Evolutionary conservation across 2,888 invertebrate genomes (phyloP).

Genomic region (Dusona sp.): DNA sequence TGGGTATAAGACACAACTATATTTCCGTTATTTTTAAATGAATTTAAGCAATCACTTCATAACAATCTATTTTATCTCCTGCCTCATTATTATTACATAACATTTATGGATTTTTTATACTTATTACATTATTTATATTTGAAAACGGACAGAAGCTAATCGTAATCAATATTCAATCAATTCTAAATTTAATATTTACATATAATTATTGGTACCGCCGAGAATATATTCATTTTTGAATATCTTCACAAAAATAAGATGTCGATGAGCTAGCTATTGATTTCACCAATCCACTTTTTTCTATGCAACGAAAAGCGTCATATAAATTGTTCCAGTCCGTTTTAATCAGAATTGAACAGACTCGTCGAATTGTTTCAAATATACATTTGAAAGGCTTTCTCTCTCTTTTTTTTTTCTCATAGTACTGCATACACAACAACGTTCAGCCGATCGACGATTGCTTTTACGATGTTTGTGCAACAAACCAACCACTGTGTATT

Average conservation of each 20-base stretch:
- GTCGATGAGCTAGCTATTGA: not conserved
- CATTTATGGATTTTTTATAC: too few species aligned
- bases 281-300: slow-evolving; percentile 1
- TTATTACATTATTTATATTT: not conserved
- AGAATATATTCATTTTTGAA: not conserved
- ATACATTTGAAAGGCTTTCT: slow-evolving; percentile 57
- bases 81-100: not conserved
- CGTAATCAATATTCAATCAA: too few species aligned
- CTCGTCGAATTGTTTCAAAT: slow-evolving; percentile 57
- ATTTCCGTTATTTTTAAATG: not conserved
- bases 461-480: slow-evolving; percentile 67
- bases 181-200: not conserved
- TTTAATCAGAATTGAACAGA: slow-evolving; percentile 56
- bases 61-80: not conserved
- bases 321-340: slow-evolving; percentile 9
- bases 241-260: not conserved
- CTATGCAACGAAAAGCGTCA: not conserved
- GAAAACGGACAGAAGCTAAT: not conserved
- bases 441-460: slow-evolving; percentile 63
- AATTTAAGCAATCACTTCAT: not conserved
- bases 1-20: not conserved
- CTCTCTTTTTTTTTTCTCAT: not conserved
- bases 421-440: slow-evolving; percentile 17
- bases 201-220: not conserved
- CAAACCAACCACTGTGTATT: slow-evolving; percentile 52